Conservation (phyloP, 1,140 invertebrate genomes). For the Drosophila hydei region DNA sequence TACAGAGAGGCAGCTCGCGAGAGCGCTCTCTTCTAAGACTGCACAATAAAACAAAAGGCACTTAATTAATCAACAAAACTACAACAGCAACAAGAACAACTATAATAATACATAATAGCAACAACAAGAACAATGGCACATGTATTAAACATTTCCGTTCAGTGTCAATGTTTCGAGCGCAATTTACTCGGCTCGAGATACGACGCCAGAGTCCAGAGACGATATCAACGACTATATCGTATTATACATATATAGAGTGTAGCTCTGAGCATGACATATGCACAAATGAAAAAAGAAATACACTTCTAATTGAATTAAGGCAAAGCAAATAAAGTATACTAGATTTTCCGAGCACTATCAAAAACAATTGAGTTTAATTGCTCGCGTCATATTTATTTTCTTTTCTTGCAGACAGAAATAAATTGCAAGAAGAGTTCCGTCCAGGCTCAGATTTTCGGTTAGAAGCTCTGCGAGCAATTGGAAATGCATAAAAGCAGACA, state of each 20-base stretch:
- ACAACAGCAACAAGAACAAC: slow-evolving; percentile 41
- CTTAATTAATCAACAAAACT: slow-evolving; percentile 70
- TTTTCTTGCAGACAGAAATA: slow-evolving; percentile 16
- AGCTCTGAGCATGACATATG: slow-evolving; percentile 32
- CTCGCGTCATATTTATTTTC: slow-evolving; percentile 53
- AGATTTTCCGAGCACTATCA: slow-evolving; percentile 72
- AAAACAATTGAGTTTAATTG: slow-evolving; percentile 83
- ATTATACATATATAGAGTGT: slow-evolving; percentile 27
- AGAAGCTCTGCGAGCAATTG: slow-evolving; percentile 51
- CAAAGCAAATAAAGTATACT: slow-evolving; percentile 79
- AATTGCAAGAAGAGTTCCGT: not conserved
- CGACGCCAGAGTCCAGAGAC: slow-evolving; percentile 47
- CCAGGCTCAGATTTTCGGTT: slow-evolving; percentile 21
- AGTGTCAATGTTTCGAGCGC: slow-evolving; percentile 83
- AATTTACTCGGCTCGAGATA: slow-evolving; percentile 74
- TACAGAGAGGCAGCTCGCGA: not conserved
- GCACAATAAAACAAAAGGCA: slow-evolving; percentile 55
- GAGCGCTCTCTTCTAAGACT: slow-evolving; percentile 51
- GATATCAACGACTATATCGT: slow-evolving; percentile 49
- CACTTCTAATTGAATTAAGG: slow-evolving; percentile 82
- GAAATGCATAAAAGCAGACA: slow-evolving; percentile 67
- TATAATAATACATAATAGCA: slow-evolving; percentile 51
- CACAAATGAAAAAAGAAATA: slow-evolving; percentile 16
- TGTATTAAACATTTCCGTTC: slow-evolving; percentile 84
- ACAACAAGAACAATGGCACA: slow-evolving; percentile 51